Base-by-base conservation (phyloP, 1,140 invertebrate genomes). In the Ruditapes philippinarum region DNA sequence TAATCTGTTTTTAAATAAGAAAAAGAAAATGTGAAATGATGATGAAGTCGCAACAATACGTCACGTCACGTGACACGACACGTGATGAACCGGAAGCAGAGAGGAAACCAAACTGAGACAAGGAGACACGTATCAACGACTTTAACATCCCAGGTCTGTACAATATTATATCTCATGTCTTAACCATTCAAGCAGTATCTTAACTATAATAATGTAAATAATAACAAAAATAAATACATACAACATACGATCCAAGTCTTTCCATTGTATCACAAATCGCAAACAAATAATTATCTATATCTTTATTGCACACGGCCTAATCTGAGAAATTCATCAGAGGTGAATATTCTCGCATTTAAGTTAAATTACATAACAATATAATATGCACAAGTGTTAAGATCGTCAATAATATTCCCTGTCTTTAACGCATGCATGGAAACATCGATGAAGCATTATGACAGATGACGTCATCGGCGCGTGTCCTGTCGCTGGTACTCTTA, bases 291-390 rank as follows among this genome's bases (percentile, higher is more conserved):
- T 9, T 78, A 87, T 78, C 68, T 87, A 73, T 87, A 87, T 57
- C 84, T 87, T 60, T 87, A 87, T 87, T 87, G 84, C 84, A 87
- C 84, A 79, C 74, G 84, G 84, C 84, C 84, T 87, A 87, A 17
- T 42, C 3, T 85, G 70, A 76, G 84, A 87, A 87, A 87, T 87
- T 79, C 84, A 62, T 31, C 65, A 19, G 4, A 4, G 19, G 65
- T 31, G 73, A 51, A 76, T 49, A 2, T 51, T 49, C 73, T 49
- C 73, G 31, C 19, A 76, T 76, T 28, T 38, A 12, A 70, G 22
- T n/a, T n/a, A n/a, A 22, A 9, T 70, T 70, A 38, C 33, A 70
- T 38, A 62, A 38, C 19, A 40, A 81, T 36, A 81, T 60, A 81
- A 81, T 60, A 81, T 36, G 38, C 51, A 81, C 79, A 60, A 40